A percentile compares a stretch with the other conserved stretches of the same genome.
phyloP scores from a whole-genome alignment of 2,888 invertebrate species.

The Tricholauxania praeusta region DNA sequence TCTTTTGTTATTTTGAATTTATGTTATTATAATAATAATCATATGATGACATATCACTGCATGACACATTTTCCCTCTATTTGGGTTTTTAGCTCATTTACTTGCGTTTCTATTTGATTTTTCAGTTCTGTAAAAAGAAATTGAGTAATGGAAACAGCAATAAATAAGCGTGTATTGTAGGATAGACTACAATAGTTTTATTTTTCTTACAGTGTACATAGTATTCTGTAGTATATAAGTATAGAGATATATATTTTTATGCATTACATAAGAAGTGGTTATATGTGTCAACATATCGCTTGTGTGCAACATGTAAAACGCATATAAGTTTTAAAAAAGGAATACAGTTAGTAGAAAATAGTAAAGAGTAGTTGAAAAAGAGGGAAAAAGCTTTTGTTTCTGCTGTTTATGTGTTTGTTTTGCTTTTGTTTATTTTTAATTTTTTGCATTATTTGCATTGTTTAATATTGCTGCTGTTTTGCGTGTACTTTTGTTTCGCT shows the following conservation, averaged over 20 bases:
- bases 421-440: slow-evolving; percentile 14
- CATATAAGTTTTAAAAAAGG: slow-evolving; percentile 25
- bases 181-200: slow-evolving; percentile 63
- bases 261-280: slow-evolving; percentile 25
- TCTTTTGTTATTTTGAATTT: slow-evolving; percentile 48
- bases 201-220: slow-evolving; percentile 26
- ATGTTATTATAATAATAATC: slow-evolving; percentile 53
- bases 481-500: slow-evolving; percentile 24
- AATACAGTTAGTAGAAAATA: slow-evolving; percentile 17
- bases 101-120: slow-evolving; percentile 97
- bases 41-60: slow-evolving; percentile 80
- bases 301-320: slow-evolving; percentile 22
- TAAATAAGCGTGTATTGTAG: slow-evolving; percentile 68
- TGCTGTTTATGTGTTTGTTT: slow-evolving; percentile 38
- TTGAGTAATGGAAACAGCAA: slow-evolving; percentile 69
- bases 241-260: slow-evolving; percentile 15
- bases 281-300: slow-evolving; percentile 24
- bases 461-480: slow-evolving; percentile 12
- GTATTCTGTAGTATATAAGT: slow-evolving; percentile 27
- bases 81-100: slow-evolving; percentile 95
- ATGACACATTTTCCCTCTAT: slow-evolving; percentile 96
- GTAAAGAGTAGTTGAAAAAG: slow-evolving; percentile 44
- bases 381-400: slow-evolving; percentile 56
- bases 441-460: slow-evolving; percentile 21
- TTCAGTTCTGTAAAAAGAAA: slow-evolving; percentile 88